Conservation (phyloP, 2,888 invertebrate species). For the Ctena decussata region DNA sequence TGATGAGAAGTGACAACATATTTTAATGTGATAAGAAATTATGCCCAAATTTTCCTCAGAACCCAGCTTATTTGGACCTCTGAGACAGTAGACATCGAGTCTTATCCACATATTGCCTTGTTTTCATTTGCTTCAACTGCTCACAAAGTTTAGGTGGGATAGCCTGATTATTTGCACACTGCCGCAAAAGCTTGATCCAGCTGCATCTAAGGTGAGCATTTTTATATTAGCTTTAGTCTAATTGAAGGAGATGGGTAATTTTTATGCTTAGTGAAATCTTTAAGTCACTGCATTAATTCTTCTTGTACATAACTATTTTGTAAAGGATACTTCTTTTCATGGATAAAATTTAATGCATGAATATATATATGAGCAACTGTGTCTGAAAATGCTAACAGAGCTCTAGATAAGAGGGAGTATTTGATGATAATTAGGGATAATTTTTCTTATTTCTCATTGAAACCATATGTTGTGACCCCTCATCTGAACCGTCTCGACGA, state of each 20-base stretch:
- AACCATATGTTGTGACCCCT: no score
- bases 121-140: conserved; percentile 11
- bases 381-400: no score
- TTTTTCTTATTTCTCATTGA: no score
- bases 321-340: background rate
- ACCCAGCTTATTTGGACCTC: no score
- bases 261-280: background rate
- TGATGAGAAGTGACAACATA: no score
- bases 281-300: background rate
- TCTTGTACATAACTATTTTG: background rate
- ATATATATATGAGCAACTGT: no score
- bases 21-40: no score
- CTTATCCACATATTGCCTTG: conserved; percentile 12
- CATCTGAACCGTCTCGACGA: no score
- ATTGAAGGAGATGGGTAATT: background rate
- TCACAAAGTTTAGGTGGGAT: conserved; percentile 17
- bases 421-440: no score
- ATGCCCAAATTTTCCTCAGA: no score
- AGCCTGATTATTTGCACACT: conserved; percentile 8
- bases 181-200: conserved; percentile 2
- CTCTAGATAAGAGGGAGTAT: no score
- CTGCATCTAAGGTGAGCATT: conserved; percentile 1
- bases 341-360: background rate
- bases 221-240: conserved; percentile 3
- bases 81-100: no score